phyloP scores from a whole-genome alignment of 2,888 invertebrate genomes.

The Drosophila anceps region DNA sequence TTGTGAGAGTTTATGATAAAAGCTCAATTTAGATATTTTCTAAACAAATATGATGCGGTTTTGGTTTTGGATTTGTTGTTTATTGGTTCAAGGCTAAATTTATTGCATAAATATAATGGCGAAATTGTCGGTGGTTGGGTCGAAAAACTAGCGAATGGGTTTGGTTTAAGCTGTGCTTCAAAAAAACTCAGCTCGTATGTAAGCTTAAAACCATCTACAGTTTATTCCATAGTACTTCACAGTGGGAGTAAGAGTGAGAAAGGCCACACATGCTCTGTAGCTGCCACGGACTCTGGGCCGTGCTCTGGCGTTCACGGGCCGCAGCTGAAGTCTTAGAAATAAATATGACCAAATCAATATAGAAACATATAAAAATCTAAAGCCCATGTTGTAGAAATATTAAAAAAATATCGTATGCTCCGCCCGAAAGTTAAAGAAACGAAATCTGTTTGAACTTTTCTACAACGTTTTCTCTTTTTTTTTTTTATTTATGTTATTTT shows the following conservation, averaged over 20 bases:
- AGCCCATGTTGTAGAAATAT: constrained; percentile 12
- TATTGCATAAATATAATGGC: too few relatives aligned
- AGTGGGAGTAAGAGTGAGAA: constrained; percentile 22
- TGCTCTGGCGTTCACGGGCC: background rate
- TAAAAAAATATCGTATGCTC: constrained; percentile 2
- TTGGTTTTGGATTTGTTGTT: too few relatives aligned
- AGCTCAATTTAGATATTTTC: too few relatives aligned
- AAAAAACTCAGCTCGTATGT: too few relatives aligned
- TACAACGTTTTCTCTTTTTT: background rate
- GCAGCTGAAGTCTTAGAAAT: constrained; percentile 31
- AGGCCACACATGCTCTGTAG: constrained; percentile 42
- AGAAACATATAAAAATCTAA: constrained; percentile 11
- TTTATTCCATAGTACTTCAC: constrained; percentile 6
- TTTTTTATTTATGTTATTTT: background rate
- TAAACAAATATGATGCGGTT: too few relatives aligned
- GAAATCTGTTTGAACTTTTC: constrained; percentile 9
- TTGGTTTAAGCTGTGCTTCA: too few relatives aligned
- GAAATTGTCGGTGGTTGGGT: too few relatives aligned
- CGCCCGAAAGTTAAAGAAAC: constrained; percentile 6
- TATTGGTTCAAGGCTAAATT: too few relatives aligned
- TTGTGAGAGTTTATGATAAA: too few relatives aligned
- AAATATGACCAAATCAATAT: constrained; percentile 30
- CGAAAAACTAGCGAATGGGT: too few relatives aligned
- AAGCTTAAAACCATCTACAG: too few relatives aligned
- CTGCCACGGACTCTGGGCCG: constrained; percentile 1